Evolutionary conservation across 2,113 vertebrate species (phyloP).

Genomic region (Aramus guarauna): DNA sequence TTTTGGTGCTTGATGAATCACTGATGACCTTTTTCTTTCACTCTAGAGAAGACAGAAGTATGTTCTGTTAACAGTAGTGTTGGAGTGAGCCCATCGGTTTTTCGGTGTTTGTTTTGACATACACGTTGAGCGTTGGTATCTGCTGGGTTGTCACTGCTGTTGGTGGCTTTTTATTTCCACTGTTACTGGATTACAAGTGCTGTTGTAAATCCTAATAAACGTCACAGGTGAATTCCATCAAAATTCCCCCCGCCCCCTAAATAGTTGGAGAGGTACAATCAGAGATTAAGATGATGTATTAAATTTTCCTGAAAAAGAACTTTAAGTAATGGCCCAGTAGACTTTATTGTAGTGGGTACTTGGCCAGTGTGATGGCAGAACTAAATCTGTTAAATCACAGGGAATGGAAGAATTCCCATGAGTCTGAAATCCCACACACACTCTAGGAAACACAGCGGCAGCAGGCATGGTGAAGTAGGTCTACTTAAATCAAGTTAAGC

Average conservation of each 20-base stretch:
- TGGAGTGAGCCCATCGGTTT: neutral
- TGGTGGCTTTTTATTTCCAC: neutral
- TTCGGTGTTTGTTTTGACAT: neutral
- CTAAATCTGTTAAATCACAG: neutral
- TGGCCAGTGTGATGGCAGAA: neutral
- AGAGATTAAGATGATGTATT: neutral
- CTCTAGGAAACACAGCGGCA: neutral
- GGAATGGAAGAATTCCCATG: neutral
- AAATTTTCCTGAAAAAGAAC: neutral
- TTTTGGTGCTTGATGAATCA: neutral
- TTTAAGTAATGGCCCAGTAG: neutral
- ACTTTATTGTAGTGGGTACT: neutral
- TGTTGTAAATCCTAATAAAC: neutral
- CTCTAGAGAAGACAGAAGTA: neutral
- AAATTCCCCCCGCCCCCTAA: too few relatives aligned
- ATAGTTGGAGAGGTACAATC: neutral
- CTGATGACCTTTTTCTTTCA: neutral
- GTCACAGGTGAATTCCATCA: neutral
- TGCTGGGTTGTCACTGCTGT: neutral
- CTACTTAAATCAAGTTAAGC: neutral
- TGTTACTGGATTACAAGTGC: neutral
- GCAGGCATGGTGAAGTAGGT: neutral
- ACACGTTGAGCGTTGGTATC: neutral
- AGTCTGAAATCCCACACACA: neutral
- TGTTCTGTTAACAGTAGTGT: neutral